Base-by-base conservation (phyloP, 1,140 invertebrate species). In the Zaprionus capensis region DNA sequence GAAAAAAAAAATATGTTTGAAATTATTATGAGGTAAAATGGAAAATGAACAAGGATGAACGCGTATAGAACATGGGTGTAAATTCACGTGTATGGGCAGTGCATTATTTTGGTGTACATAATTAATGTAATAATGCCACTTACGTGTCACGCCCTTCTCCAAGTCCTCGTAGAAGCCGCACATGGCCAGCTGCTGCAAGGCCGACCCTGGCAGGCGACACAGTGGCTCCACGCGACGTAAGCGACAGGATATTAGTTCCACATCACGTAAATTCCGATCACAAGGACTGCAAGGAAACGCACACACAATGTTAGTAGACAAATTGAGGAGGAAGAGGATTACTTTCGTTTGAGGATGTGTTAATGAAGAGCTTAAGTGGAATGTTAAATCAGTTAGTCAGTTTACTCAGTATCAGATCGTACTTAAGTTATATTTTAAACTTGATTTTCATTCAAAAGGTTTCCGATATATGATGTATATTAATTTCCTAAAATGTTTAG, bases 141-240 rank as follows among this genome's bases (percentile, higher is more conserved):
- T 93, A 97, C 96, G 93, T 76, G 96, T 96, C 12, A 97, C 95
- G 59, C 96, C 96, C 92, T 96, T 95, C 82, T 97, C 96, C 71
- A 97, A 92, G 85, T 96, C 95, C 92, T 97, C 96, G 93, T 96
- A 96, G 92, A 95, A 96, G 38, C 95, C 95, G 82, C 94, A 95
- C 74, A 94, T 94, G 77, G 96, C 96, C 62, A 97, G 93, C 91
- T 97, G 96, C 82, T 96, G 95, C n/a, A 97, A 93, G 46, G 96
- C 94, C 28, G 94, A 94, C 56, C 95, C 94, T 56, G 96, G 96
- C 59, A 97, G 94, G 73, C 95, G 94, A 80, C 95, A 95, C 77
- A 97, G 93, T 44, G 95, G 94, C 78, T 95, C 95, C 51, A 95
- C 94, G 67, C 95, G 93, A 63, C 95, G 93, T 61, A 96, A 91